Evolutionary conservation across 2,797 vertebrate genomes (phyloP), one percentile per base, ranked within the genome.

Genomic region (Lacerta bilineata): DNA sequence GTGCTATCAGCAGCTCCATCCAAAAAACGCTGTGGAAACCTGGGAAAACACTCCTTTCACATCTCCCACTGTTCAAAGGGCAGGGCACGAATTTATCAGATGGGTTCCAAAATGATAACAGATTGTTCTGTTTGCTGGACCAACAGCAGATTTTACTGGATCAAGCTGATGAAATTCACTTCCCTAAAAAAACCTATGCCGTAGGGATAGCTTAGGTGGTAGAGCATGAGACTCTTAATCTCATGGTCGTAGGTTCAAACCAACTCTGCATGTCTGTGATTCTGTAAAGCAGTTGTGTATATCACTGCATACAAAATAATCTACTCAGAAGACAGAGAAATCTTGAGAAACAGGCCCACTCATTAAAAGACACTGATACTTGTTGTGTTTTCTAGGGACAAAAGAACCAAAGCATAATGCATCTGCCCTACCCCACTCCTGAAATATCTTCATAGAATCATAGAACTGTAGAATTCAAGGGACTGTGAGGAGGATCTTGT

Each of bases 1-100:
- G 77, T 94, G 90, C 91, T 87, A 94, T 88, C 85, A 90, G 87
- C 88, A 95, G 82, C 90, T 94, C 75, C 91, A 92, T 91, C 87
- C 55, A 78, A 61, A 80, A 90, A 92, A 87, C 93, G 86, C 93
- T 92, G 81, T 77, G 76, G 81, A 76, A 43, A 71, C 72, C 89
- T 83, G 68, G 72, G 89, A 91, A 94, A 91, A 87, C 76, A 90
- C 92, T 83, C 91, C 90, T 83, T 41, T 77, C 77, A 85, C 75
- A 8, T 66, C 76, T 91, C 92, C 87, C 93, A 88, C 89, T 82
- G n/a, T 8, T 81, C 77, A 85, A 78, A 66, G 50, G 71, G n/a
- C n/a, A 23, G 79, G 33, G 36, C 50, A 64, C 36, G 25, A 39
- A 74, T 80, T 80, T 66, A 75, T 89, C 59, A 82, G 59, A 68